Conservation (phyloP, 92 coral and sea anemone species). For the Epizoanthus ramosus region DNA sequence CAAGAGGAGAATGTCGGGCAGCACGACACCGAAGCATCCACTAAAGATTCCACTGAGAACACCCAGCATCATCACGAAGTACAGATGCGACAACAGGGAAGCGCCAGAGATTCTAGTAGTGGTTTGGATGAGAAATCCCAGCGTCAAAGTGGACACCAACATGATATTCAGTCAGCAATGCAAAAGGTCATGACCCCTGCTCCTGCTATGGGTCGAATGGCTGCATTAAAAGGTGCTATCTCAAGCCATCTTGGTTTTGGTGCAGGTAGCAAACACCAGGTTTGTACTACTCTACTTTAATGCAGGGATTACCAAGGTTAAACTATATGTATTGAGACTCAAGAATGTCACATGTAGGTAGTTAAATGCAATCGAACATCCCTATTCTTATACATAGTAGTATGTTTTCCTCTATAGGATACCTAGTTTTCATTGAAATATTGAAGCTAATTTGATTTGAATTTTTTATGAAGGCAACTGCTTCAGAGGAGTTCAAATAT, state of each 20-base stretch:
- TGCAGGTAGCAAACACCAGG: background rate
- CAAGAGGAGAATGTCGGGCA: background rate
- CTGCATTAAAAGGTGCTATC: background rate
- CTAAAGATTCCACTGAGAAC: background rate
- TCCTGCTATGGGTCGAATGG: background rate
- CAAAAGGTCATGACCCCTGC: conserved; percentile 11
- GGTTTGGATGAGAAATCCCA: background rate
- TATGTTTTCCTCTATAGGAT: no score
- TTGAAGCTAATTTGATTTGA: no score
- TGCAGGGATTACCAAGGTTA: no score
- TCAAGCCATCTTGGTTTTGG: background rate
- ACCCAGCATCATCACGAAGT: background rate
- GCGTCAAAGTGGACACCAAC: no score
- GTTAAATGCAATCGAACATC: no score
- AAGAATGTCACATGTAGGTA: no score
- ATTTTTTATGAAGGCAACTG: no score
- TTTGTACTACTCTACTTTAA: background rate
- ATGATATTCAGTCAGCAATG: background rate
- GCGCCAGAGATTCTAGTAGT: background rate
- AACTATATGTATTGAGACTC: no score
- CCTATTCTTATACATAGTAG: no score
- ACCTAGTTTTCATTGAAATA: no score
- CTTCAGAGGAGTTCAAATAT: no score
- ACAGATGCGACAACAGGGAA: background rate
- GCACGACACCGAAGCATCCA: background rate